Conservation (phyloP, 2,888 invertebrate genomes). For the Melinopterus prodromus region DNA sequence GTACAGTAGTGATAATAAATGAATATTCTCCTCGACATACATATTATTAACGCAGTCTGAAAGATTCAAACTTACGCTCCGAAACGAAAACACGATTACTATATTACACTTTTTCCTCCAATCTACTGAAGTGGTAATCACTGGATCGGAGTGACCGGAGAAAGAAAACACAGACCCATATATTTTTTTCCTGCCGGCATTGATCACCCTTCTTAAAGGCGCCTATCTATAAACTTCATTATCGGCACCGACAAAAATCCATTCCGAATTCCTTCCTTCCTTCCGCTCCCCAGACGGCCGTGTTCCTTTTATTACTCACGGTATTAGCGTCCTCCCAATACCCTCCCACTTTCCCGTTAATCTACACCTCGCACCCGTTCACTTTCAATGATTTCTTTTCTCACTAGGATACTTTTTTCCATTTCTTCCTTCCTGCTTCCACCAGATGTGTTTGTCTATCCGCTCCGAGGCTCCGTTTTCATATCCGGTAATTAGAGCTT, state of each 20-base stretch:
- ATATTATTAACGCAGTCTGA: too few species aligned
- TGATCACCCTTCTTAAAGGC: neutral
- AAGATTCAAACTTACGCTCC: too few species aligned
- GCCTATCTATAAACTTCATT: conserved; percentile 4
- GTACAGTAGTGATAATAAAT: too few species aligned
- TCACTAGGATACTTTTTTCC: neutral
- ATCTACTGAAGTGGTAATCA: neutral
- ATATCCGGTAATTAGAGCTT: neutral
- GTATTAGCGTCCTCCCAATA: neutral
- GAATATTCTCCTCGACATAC: too few species aligned
- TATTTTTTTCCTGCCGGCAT: neutral
- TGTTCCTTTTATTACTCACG: neutral
- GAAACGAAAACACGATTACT: too few species aligned
- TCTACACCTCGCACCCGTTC: neutral
- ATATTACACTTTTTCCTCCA: neutral
- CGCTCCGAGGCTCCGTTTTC: neutral
- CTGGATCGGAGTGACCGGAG: neutral
- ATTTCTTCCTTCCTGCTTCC: neutral
- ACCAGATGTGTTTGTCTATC: neutral
- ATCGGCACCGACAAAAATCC: neutral
- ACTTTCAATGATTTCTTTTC: neutral
- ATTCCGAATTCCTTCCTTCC: neutral
- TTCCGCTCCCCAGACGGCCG: neutral
- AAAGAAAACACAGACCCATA: neutral
- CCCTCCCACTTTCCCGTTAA: neutral